phyloP scores from a whole-genome alignment of 30 jellyfish, hydroid and myxozoan species.

The Aurelia sp. region DNA sequence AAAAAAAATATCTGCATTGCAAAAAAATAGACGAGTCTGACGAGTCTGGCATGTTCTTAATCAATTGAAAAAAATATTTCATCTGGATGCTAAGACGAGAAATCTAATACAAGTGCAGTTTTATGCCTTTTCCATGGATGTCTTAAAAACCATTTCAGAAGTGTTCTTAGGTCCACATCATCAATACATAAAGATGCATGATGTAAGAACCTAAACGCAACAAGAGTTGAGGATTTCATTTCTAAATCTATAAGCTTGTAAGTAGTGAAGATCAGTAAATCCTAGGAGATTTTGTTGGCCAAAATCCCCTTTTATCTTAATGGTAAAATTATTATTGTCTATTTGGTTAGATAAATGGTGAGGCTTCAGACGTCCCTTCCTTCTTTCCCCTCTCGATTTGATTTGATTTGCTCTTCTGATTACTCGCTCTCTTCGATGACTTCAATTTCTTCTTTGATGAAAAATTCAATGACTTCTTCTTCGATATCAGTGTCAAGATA shows the following conservation, averaged over 20 bases:
- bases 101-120: not conserved
- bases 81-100: not conserved
- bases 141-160: conserved; percentile 71
- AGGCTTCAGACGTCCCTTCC: conserved; percentile 25
- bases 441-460: conserved; percentile 92
- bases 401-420: conserved; percentile 2
- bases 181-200: conserved; percentile 18
- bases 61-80: conserved; percentile 21
- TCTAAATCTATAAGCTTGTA: too few relatives aligned
- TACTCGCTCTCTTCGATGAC: conserved; percentile 78
- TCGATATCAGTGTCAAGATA: conserved; percentile 82
- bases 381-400: conserved; percentile 13
- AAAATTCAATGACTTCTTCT: conserved; percentile 93
- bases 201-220: too few relatives aligned
- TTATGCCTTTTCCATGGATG: conserved; percentile 88
- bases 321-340: too few relatives aligned
- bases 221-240: too few relatives aligned
- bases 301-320: too few relatives aligned
- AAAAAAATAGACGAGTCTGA: too few relatives aligned
- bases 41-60: too few relatives aligned
- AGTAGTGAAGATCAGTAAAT: too few relatives aligned
- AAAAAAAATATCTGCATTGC: too few relatives aligned
- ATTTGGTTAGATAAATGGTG: conserved; percentile 37
- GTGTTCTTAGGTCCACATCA: conserved; percentile 58
- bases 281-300: too few relatives aligned